These are phyloP conservation scores for Burhinus oedicnemus DNA, from an alignment of 2,113 vertebrate species.

Conservation along the genomic window DNA sequence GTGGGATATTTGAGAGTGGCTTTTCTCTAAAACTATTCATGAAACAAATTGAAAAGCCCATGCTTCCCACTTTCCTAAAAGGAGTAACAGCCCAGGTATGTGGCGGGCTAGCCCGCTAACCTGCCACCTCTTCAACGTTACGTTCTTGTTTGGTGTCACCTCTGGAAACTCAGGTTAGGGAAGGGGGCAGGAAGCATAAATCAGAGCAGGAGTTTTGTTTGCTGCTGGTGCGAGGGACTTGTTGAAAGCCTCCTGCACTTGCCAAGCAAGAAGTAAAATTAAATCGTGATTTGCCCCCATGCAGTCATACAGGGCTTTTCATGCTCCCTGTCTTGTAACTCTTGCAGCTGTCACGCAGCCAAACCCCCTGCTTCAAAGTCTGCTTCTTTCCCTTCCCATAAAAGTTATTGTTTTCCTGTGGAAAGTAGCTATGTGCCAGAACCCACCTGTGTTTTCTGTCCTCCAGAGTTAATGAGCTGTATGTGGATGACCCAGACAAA, in stretches of 20 bases:
- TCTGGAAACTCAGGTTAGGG: background rate
- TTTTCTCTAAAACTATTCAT: background rate
- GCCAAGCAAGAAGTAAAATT: background rate
- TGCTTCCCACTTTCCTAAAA: background rate
- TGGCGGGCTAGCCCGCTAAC: background rate
- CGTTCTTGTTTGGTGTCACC: background rate
- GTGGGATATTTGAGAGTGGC: background rate
- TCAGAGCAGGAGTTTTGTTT: background rate
- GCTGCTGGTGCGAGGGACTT: background rate
- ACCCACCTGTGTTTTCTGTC: conserved; percentile 15
- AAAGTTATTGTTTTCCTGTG: background rate
- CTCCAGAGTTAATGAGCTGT: conserved; percentile 94
- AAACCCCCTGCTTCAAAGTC: background rate
- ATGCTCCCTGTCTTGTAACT: background rate
- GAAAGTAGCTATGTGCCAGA: background rate
- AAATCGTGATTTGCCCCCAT: accelerated
- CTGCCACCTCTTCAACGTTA: background rate
- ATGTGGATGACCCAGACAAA: conserved; percentile 98
- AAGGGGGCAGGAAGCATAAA: background rate
- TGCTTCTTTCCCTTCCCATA: background rate
- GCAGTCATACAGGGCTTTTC: background rate
- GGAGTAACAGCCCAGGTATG: background rate
- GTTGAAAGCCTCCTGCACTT: background rate
- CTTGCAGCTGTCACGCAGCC: background rate
- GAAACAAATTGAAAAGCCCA: background rate